Evolutionary conservation across 1,140 invertebrate genomes (phyloP).

Genomic region (Ceratitis capitata): DNA sequence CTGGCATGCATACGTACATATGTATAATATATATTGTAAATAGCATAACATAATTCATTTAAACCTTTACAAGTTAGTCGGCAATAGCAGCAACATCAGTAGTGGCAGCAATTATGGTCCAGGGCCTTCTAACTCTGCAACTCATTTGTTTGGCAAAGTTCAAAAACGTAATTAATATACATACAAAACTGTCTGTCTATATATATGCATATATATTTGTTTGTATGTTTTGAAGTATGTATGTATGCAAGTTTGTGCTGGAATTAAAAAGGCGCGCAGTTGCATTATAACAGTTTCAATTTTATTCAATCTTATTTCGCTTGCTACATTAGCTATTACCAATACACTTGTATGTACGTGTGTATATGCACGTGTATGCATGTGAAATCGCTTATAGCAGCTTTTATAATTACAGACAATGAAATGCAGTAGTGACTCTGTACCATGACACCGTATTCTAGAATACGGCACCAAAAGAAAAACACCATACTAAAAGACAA

Average conservation of each 20-base stretch:
- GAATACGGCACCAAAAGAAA: background rate
- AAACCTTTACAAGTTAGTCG: background rate
- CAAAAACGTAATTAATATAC: slow-evolving; percentile 18
- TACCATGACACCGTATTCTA: slow-evolving; percentile 18
- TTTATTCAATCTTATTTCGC: background rate
- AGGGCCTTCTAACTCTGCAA: background rate
- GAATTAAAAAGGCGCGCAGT: background rate
- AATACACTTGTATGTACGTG: background rate
- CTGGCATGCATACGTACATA: background rate
- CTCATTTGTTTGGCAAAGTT: slow-evolving; percentile 23
- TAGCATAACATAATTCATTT: background rate
- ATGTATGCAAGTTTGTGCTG: background rate
- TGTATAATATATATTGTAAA: background rate
- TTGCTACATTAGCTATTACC: background rate
- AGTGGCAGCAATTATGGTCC: background rate
- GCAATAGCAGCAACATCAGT: background rate
- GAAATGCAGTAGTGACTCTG: slow-evolving; percentile 7
- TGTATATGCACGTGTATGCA: background rate
- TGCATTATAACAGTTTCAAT: background rate
- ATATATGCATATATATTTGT: too few species aligned
- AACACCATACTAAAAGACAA: background rate
- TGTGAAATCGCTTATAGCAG: background rate
- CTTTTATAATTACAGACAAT: background rate
- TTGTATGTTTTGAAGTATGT: too few species aligned
- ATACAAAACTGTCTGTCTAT: too few species aligned